Conservation (phyloP, 2,888 invertebrate genomes). For the Metacarcinus magister region DNA sequence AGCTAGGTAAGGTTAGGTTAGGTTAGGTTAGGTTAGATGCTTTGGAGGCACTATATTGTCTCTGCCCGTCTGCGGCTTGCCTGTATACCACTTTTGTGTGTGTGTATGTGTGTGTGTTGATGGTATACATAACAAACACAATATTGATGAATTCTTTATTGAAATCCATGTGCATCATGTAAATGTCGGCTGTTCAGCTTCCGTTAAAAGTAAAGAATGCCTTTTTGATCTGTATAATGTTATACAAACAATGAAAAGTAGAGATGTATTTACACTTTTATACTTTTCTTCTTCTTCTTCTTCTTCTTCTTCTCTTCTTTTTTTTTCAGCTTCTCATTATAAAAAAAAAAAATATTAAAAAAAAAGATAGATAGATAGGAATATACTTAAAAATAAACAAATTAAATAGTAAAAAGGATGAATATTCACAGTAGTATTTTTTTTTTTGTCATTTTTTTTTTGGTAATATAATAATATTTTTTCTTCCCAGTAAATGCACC, state of each 20-base stretch:
- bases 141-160: slow-evolving; percentile 78
- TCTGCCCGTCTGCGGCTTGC: no score
- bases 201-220: slow-evolving; percentile 80
- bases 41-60: no score
- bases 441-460: background rate
- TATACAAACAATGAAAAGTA: slow-evolving; percentile 81
- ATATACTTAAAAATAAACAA: slow-evolving; percentile 75
- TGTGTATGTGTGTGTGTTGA: no score
- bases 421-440: background rate
- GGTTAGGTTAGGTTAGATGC: no score
- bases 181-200: slow-evolving; percentile 76
- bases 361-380: slow-evolving; percentile 55
- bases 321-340: background rate
- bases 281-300: background rate
- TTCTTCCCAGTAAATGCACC: slow-evolving; percentile 19
- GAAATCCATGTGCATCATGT: slow-evolving; percentile 80
- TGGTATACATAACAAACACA: background rate
- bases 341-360: background rate
- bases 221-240: slow-evolving; percentile 81
- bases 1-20: no score
- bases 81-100: background rate
- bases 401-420: slow-evolving; percentile 71
- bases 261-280: slow-evolving; percentile 69
- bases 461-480: background rate
- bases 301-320: background rate